Conservation (phyloP, 2,797 vertebrate genomes). For the Chaunax sp. region DNA sequence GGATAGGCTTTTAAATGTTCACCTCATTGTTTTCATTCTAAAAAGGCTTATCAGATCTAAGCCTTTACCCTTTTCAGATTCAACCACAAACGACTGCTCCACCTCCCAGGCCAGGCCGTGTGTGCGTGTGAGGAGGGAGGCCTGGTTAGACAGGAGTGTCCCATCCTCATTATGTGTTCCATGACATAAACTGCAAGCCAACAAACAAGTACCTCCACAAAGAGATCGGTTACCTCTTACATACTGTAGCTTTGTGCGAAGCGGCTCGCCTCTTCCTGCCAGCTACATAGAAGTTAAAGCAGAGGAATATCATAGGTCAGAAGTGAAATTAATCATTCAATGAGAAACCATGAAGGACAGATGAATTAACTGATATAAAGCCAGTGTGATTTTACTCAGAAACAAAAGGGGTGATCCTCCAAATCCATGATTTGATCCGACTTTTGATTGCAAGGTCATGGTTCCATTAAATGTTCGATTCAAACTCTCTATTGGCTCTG, state of each 20-base stretch:
- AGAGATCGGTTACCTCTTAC: constrained; percentile 29
- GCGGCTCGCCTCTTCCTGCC: constrained; percentile 18
- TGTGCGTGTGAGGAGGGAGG: constrained; percentile 5
- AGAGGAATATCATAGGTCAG: constrained; percentile 13
- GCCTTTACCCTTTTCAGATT: constrained; percentile 56
- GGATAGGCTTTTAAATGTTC: constrained; percentile 50
- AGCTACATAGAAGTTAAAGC: constrained; percentile 10
- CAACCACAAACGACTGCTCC: constrained; percentile 28
- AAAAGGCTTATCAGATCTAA: constrained; percentile 70
- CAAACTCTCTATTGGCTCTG: no score
- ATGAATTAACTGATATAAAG: neutral
- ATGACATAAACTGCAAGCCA: constrained; percentile 48
- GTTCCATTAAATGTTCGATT: no score
- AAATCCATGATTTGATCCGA: no score
- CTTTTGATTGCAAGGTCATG: no score
- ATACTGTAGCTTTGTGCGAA: constrained; percentile 23
- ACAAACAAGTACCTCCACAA: constrained; percentile 24
- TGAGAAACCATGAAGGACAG: constrained; percentile 7
- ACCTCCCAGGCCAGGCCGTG: constrained; percentile 33
- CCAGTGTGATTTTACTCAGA: no score
- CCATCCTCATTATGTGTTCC: constrained; percentile 27
- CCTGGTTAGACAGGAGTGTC: constrained; percentile 26
- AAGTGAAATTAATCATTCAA: constrained; percentile 13
- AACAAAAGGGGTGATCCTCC: no score
- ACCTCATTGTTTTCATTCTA: constrained; percentile 69